Conservation (phyloP, 1,140 invertebrate species). For the Idris sp. region DNA sequence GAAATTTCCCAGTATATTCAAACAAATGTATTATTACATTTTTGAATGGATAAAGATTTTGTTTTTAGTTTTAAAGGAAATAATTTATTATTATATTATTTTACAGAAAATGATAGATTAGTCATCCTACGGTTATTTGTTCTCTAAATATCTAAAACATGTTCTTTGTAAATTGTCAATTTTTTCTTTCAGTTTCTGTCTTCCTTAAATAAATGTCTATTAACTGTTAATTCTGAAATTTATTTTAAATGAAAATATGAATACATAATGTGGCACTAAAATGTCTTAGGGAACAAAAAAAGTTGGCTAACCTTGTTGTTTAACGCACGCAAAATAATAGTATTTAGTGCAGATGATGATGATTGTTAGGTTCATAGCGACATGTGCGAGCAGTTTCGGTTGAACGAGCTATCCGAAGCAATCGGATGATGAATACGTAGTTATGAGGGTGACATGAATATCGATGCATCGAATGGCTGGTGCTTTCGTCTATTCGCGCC, state of each 20-base stretch:
- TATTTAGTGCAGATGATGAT: constrained; percentile 43
- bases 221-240: background rate
- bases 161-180: too few species aligned
- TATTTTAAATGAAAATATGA: constrained; percentile 16
- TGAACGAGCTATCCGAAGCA: constrained; percentile 35
- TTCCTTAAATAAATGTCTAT: background rate
- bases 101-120: too few species aligned
- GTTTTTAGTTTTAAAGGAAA: too few species aligned
- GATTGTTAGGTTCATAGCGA: constrained; percentile 32
- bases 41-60: too few species aligned
- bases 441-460: constrained; percentile 46
- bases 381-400: constrained; percentile 47
- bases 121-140: too few species aligned
- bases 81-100: too few species aligned
- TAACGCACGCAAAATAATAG: constrained; percentile 41
- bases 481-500: constrained; percentile 29
- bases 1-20: too few species aligned
- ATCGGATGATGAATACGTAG: constrained; percentile 54
- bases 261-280: constrained; percentile 22
- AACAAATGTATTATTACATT: too few species aligned
- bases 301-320: too few species aligned
- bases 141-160: too few species aligned
- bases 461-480: constrained; percentile 44
- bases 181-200: too few species aligned
- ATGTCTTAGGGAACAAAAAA: constrained; percentile 12